Base-by-base conservation (phyloP, 2,113 vertebrate species). In the Corythornis cristatus region DNA sequence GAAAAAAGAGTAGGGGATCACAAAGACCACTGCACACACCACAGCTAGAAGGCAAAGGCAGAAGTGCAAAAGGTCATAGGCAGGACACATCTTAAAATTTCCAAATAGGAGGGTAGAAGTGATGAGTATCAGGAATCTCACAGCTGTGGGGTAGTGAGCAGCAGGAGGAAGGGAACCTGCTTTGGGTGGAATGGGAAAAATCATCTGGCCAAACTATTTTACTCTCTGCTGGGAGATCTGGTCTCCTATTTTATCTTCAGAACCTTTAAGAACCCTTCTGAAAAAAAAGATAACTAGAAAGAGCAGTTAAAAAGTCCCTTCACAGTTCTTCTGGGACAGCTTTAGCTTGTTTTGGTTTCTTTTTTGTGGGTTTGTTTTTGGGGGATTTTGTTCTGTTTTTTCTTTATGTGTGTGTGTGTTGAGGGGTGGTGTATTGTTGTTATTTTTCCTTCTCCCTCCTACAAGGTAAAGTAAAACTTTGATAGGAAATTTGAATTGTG, bases 381-480 rank as follows among this genome's bases (percentile, higher is more conserved):
- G 14, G 6, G 3, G 1, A 6, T 31, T 83, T 43, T 76, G 6
- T 35, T 62, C 77, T 12, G 1, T 21, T 57, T 31, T 0, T 7
- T 65, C 33, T 85, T 18, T 45, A 16, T n/a, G 7, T 62, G 3
- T 15, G 9, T 21, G 15, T 26, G 13, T 26, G 11, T 29, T 1
- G 0, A 2, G 13, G 11, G 17, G 6, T 11, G 31, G 5, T 58
- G 7, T 23, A 12, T 22, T 66, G 37, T 20, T 65, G 13, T 37
- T 95, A 65, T 85, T 95, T 90, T 89, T 65, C 22, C 22, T 89
- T 90, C 94, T 89, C 9, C 12, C 16, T 68, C 26, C 37, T 88
- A 68, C 83, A 93, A 96, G 79, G 90, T 83, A 94, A 91, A 76
- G 73, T 90, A 76, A 96, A 90, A 89, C 40, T 78, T 93, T 43